Evolutionary conservation across 2,113 vertebrate genomes (phyloP).

Genomic region (Embiotoca jacksoni): DNA sequence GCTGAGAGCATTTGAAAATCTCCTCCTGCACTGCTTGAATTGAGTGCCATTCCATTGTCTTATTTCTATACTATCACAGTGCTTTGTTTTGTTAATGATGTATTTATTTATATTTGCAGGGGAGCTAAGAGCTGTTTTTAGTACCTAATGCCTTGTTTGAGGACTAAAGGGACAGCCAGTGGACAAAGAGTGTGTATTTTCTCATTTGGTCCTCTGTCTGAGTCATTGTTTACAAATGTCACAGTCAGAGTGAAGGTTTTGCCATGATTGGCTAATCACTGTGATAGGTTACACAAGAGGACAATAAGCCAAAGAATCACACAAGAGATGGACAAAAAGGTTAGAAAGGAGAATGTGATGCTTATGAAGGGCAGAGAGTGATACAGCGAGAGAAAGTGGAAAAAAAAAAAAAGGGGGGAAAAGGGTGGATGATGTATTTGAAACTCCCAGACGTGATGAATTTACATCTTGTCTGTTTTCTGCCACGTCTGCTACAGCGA

Average conservation of each 20-base stretch:
- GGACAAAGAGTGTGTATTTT: conserved; percentile 24
- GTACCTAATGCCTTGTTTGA: conserved; percentile 21
- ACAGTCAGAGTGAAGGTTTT: conserved; percentile 31
- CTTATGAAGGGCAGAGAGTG: conserved; percentile 25
- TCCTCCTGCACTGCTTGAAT: conserved; percentile 1
- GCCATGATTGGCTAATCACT: conserved; percentile 49
- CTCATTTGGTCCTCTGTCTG: conserved; percentile 29
- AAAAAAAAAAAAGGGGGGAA: conserved; percentile 26
- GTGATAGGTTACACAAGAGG: conserved; percentile 11
- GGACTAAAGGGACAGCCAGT: conserved; percentile 20
- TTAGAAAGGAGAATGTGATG: conserved; percentile 36
- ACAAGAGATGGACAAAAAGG: conserved; percentile 7
- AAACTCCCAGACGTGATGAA: conserved; percentile 71
- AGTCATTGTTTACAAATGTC: conserved; percentile 62
- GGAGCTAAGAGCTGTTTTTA: conserved; percentile 29
- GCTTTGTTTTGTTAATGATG: conserved; percentile 45
- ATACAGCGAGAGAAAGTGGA: conserved; percentile 9
- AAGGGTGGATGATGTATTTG: conserved; percentile 52
- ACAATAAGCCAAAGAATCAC: conserved; percentile 36
- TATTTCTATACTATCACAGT: conserved; percentile 18
- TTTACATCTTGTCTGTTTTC: conserved; percentile 75
- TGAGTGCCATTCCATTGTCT: not conserved
- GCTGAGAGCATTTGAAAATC: conserved; percentile 25
- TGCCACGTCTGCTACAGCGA: conserved; percentile 70
- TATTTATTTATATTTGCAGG: conserved; percentile 29